phyloP scores from a whole-genome alignment of 2,888 invertebrate genomes.

The Cacoxenus indagator region DNA sequence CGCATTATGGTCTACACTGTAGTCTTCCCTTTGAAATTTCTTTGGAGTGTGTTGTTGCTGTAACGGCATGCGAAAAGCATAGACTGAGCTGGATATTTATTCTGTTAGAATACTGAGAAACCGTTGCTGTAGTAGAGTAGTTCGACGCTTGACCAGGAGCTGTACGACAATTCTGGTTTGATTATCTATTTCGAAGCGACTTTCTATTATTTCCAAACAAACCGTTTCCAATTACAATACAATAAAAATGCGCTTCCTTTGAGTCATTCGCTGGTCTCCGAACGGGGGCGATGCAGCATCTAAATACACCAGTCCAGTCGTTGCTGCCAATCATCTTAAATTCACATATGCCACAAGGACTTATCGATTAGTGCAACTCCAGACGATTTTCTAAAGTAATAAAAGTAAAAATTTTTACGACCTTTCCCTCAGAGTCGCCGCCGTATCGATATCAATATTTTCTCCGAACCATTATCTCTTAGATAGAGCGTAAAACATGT shows the following conservation, averaged over 20 bases:
- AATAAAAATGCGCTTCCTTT: neutral
- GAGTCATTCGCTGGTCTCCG: neutral
- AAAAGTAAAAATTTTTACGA: constrained; percentile 27
- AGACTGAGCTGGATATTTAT: no score
- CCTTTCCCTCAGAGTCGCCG: neutral
- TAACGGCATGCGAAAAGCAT: no score
- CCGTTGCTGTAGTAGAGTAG: no score
- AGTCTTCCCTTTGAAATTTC: no score
- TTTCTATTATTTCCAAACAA: neutral
- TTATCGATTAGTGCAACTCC: constrained; percentile 4
- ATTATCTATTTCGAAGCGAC: no score
- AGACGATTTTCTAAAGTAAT: constrained; percentile 13
- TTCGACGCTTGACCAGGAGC: no score
- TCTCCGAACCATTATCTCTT: constrained; percentile 20
- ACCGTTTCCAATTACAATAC: neutral
- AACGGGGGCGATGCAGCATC: neutral
- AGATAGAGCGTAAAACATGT: constrained; percentile 3
- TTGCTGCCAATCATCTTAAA: neutral
- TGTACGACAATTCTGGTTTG: no score
- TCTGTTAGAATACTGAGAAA: no score
- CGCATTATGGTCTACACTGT: no score
- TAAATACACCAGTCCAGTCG: neutral
- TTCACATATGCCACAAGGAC: neutral
- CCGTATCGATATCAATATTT: constrained; percentile 19
- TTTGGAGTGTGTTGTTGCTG: no score